Evolutionary conservation across 1,140 invertebrate species (phyloP).

Genomic region (Maniola jurtina): DNA sequence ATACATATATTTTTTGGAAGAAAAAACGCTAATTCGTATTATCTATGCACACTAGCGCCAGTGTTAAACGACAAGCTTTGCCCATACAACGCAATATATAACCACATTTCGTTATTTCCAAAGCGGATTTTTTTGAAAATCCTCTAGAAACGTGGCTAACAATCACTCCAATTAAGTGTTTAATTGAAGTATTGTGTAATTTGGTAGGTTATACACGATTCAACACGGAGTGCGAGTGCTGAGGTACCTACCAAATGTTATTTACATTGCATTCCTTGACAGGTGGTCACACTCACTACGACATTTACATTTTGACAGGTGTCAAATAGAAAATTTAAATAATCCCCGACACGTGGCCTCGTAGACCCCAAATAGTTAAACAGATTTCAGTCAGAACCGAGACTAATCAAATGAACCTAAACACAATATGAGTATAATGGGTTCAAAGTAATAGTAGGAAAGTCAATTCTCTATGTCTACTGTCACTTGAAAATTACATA

Average conservation of each 20-base stretch:
- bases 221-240: conserved; percentile 56
- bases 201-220: conserved; percentile 59
- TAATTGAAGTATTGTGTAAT: conserved; percentile 41
- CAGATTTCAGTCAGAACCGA: too few species aligned
- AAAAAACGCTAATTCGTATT: conserved; percentile 37
- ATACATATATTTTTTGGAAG: conserved; percentile 33
- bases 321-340: not conserved
- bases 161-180: conserved; percentile 25
- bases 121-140: conserved; percentile 20
- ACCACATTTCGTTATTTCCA: conserved; percentile 35
- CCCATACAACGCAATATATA: conserved; percentile 70
- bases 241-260: conserved; percentile 69
- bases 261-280: conserved; percentile 73
- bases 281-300: conserved; percentile 52
- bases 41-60: conserved; percentile 53
- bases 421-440: too few species aligned
- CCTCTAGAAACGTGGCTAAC: conserved; percentile 26
- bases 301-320: conserved; percentile 15
- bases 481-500: too few species aligned
- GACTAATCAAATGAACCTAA: too few species aligned
- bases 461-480: too few species aligned
- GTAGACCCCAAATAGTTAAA: too few species aligned
- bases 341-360: too few species aligned
- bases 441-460: too few species aligned
- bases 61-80: conserved; percentile 75